These are phyloP conservation scores for Nanger granti DNA, from an alignment of 2,113 vertebrate species.

Conservation along the genomic window DNA sequence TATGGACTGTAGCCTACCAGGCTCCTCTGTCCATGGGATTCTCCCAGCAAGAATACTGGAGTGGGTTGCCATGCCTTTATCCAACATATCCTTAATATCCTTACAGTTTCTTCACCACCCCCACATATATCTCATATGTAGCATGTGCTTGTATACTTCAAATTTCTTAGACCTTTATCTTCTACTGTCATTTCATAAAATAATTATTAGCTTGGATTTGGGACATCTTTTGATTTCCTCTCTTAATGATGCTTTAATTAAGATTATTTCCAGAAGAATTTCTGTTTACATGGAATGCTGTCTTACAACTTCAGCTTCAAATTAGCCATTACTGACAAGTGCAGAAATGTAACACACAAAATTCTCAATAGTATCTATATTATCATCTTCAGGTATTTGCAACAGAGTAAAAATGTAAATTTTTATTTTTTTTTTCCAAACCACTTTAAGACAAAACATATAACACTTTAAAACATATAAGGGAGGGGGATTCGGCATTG, in stretches of 20 bases:
- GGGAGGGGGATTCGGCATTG: too few species aligned
- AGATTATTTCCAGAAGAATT: background rate
- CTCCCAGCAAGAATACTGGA: background rate
- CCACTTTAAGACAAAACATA: background rate
- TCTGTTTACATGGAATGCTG: background rate
- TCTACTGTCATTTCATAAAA: background rate
- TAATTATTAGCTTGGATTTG: background rate
- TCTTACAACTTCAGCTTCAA: background rate
- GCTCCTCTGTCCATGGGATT: background rate
- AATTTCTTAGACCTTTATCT: background rate
- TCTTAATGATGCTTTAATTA: background rate
- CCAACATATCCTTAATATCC: background rate
- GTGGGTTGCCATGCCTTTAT: background rate
- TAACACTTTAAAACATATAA: background rate
- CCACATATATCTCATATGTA: background rate
- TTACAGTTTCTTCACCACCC: background rate
- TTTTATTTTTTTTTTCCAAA: background rate
- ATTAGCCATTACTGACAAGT: background rate
- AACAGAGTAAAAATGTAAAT: background rate
- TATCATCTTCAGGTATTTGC: background rate
- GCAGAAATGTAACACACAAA: background rate
- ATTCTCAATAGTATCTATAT: background rate
- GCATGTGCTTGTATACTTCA: background rate
- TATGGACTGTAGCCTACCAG: background rate
- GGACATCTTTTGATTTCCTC: background rate